Base-by-base conservation (phyloP, 2,797 vertebrate genomes). In the Neolamprologus multifasciatus region DNA sequence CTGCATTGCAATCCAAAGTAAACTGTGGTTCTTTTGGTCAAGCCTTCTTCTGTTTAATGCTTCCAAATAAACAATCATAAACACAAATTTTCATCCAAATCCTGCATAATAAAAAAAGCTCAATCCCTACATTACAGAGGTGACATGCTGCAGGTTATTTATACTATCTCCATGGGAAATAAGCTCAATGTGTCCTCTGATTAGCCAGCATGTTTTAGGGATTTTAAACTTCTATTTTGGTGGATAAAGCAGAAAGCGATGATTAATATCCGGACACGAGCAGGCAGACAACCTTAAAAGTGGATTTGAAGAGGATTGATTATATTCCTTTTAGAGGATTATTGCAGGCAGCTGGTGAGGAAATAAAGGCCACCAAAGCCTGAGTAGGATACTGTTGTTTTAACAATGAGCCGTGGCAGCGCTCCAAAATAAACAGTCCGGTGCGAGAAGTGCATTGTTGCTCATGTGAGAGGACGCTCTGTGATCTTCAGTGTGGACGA, bases 321-420 rank as follows among this genome's bases (percentile, higher is more conserved):
- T 84, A 48, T 88, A 71, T 88, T 93, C 43, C 79, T 93, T 89
- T 90, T 87, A 59, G 83, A 80, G 90, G 91, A 92, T 93, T 89
- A 94, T 88, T 81, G 79, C 36, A 38, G 43, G 84, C 94, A 94
- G 92, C 89, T 91, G 92, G 64, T 78, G 77, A 29, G 83, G 90
- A 92, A 92, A 91, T 77, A 79, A 91, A 87, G 67, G 62, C 80
- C 84, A 48, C 77, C 84, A 86, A 77, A 92, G 85, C 87, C 83
- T 10, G 69, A 87, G 78, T 31, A 84, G 84, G 80, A 77, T 77
- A 54, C 84, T 81, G 84, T 89, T 87, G 87, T 87, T 92, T 93
- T 84, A 90, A 88, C 88, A 90, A 80, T 80, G 91, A 87, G 62
- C 38, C 50, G 10, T 19, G 84, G 88, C 84, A 2, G 11, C 8